Evolutionary conservation across 1,140 invertebrate genomes (phyloP).

Genomic region (Sarcophaga bullata): DNA sequence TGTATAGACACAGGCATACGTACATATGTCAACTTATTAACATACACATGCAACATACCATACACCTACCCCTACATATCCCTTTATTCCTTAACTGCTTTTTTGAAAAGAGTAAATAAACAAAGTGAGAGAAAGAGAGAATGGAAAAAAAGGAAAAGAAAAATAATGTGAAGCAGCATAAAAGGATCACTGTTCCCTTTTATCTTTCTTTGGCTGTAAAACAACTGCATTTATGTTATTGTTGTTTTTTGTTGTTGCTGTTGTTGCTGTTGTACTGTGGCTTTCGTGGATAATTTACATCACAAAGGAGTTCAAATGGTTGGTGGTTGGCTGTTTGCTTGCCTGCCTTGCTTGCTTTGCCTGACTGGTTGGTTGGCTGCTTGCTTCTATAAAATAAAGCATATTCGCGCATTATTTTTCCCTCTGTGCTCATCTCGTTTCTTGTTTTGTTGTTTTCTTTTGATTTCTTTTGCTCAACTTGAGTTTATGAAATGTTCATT

Average conservation of each 20-base stretch:
- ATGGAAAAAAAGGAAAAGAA: not conserved
- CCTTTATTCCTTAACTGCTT: too few species aligned
- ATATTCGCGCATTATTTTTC: not conserved
- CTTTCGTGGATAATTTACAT: slow-evolving; percentile 24
- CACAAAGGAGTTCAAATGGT: not conserved
- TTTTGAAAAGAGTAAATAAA: not conserved
- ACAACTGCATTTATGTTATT: not conserved
- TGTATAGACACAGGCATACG: too few species aligned
- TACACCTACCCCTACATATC: not conserved
- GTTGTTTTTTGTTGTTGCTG: not conserved
- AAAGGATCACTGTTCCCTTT: not conserved
- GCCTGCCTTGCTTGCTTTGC: not conserved
- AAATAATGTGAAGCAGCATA: not conserved
- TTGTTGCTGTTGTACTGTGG: not conserved
- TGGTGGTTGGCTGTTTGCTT: not conserved
- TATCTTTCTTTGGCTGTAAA: not conserved
- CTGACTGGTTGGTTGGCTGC: not conserved
- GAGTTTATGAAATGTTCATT: slow-evolving; percentile 10
- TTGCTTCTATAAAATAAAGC: not conserved
- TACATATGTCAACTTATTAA: too few species aligned
- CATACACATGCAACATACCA: not conserved
- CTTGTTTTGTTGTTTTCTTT: not conserved
- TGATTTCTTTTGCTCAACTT: not conserved
- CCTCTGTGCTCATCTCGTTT: not conserved
- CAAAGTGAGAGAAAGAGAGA: not conserved